Percentiles rank a stretch among this genome's conserved stretches.
phyloP scores from a whole-genome alignment of 2,888 invertebrate species.

The Scrobipalpa atriplicella region DNA sequence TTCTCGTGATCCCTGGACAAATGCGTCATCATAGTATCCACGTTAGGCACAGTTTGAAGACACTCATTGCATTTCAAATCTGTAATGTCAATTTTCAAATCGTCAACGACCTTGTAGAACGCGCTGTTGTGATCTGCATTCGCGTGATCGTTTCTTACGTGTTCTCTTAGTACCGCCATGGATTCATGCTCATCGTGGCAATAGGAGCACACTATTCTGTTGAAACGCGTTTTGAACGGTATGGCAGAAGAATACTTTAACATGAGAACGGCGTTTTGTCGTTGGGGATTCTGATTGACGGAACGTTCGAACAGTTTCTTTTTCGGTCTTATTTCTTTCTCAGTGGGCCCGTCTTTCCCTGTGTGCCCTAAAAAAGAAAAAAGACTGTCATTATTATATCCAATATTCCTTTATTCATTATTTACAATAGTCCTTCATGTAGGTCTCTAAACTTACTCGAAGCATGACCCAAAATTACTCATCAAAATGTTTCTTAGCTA shows the following conservation, averaged over 20 bases:
- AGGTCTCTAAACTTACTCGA: slow-evolving; percentile 1
- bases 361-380: slow-evolving; percentile 78
- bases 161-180: slow-evolving; percentile 68
- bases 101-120: slow-evolving; percentile 74
- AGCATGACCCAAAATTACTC: slow-evolving; percentile 39
- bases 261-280: slow-evolving; percentile 74
- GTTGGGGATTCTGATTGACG: slow-evolving; percentile 75
- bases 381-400: slow-evolving; percentile 70
- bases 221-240: slow-evolving; percentile 76
- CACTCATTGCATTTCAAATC: slow-evolving; percentile 70
- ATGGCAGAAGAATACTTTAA: slow-evolving; percentile 71
- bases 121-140: slow-evolving; percentile 73
- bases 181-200: slow-evolving; percentile 74
- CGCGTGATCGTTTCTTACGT: slow-evolving; percentile 61
- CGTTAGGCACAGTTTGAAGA: slow-evolving; percentile 53
- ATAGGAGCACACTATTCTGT: slow-evolving; percentile 74
- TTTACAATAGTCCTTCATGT: background rate
- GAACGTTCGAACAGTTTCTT: slow-evolving; percentile 77
- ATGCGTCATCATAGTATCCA: slow-evolving; percentile 70
- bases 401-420: slow-evolving; percentile 29
- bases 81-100: slow-evolving; percentile 71
- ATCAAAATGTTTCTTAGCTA: slow-evolving; percentile 79
- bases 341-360: slow-evolving; percentile 66
- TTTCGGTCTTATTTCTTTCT: slow-evolving; percentile 72
- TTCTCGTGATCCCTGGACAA: slow-evolving; percentile 64